Percentiles rank a stretch among this genome's conserved stretches.
Evolutionary conservation across 1,140 invertebrate species (phyloP).

Genomic region (Pantala flavescens): DNA sequence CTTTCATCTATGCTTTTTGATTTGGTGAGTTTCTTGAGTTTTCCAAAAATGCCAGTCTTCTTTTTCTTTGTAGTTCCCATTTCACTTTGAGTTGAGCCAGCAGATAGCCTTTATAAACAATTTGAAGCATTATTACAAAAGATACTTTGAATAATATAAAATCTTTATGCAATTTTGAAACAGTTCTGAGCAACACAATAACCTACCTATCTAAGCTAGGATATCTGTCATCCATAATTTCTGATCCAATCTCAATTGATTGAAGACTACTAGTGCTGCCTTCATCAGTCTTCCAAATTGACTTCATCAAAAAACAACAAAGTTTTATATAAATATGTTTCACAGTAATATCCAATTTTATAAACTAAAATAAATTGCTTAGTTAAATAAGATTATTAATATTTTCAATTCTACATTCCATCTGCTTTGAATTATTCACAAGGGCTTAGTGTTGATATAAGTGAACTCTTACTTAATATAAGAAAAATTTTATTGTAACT

Average conservation of each 20-base stretch:
- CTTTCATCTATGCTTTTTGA: constrained; percentile 61
- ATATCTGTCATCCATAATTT: constrained; percentile 36
- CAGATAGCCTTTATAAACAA: constrained; percentile 55
- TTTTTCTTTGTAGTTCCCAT: constrained; percentile 63
- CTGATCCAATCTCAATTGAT: constrained; percentile 52
- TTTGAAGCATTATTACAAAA: constrained; percentile 26
- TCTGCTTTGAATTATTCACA: too few species aligned
- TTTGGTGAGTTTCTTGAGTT: constrained; percentile 74
- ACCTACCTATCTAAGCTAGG: constrained; percentile 47
- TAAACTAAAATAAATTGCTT: not conserved
- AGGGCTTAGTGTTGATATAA: too few species aligned
- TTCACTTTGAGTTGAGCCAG: constrained; percentile 75
- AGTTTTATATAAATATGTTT: not conserved
- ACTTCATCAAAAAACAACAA: constrained; percentile 11
- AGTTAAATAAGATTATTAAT: not conserved
- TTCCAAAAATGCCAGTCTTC: constrained; percentile 69
- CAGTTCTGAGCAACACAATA: constrained; percentile 59
- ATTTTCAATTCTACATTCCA: too few species aligned
- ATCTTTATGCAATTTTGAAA: constrained; percentile 8
- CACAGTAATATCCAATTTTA: not conserved
- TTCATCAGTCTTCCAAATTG: constrained; percentile 28
- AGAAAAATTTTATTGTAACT: not conserved
- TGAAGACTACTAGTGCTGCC: constrained; percentile 26
- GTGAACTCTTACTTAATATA: too few species aligned
- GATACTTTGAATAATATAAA: constrained; percentile 19